These are phyloP conservation scores for Dreissena rostriformis DNA, from an alignment of 1,140 invertebrate species.

Conservation along the genomic window DNA sequence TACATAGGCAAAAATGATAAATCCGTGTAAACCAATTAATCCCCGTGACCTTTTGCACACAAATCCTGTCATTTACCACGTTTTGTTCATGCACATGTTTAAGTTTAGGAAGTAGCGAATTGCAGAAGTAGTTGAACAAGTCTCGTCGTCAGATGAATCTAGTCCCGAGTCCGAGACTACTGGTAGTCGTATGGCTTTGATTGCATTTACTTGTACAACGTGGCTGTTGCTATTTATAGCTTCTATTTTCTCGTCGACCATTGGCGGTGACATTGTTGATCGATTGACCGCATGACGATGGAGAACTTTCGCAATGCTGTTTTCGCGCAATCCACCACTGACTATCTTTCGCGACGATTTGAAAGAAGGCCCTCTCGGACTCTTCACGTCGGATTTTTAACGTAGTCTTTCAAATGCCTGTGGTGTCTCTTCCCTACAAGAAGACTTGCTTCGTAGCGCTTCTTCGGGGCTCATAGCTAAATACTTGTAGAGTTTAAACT, in stretches of 20 bases:
- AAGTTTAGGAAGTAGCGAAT: not conserved
- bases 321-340: slow-evolving; percentile 10
- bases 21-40: no score
- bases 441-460: not conserved
- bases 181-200: slow-evolving; percentile 44
- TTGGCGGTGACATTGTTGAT: not conserved
- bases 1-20: no score
- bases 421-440: no score
- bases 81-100: no score
- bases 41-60: no score
- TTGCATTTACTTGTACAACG: not conserved
- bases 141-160: slow-evolving; percentile 18
- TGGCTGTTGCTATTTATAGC: no score
- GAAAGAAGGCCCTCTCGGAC: not conserved
- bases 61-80: no score
- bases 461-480: slow-evolving; percentile 61
- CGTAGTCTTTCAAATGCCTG: no score
- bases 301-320: slow-evolving; percentile 48
- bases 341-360: slow-evolving; percentile 10
- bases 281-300: slow-evolving; percentile 46
- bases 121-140: slow-evolving; percentile 49
- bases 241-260: not conserved
- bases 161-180: slow-evolving; percentile 1
- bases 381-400: no score
- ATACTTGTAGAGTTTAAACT: slow-evolving; percentile 65